Percentiles rank a stretch among this genome's conserved stretches.
Conservation (phyloP, 2,113 vertebrate genomes). For the Corapipo altera region DNA sequence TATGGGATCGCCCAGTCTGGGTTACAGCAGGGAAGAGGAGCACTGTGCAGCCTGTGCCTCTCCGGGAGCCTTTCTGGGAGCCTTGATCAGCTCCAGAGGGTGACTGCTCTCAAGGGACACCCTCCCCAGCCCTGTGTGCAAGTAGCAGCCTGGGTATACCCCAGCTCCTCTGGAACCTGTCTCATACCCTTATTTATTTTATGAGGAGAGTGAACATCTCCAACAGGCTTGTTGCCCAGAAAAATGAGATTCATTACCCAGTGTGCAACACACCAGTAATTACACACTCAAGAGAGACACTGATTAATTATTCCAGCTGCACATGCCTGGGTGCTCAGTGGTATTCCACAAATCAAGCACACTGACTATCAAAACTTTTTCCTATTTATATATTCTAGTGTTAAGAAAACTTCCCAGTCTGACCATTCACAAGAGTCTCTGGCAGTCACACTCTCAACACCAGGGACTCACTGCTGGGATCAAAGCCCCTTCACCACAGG, state of each 20-base stretch:
- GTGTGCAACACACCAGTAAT: neutral
- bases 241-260: rapidly evolving
- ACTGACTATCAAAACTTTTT: neutral
- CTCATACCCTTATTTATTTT: neutral
- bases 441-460: neutral
- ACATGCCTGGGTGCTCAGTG: neutral
- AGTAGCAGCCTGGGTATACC: too few relatives aligned
- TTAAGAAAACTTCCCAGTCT: neutral
- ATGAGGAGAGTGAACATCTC: neutral
- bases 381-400: too few relatives aligned
- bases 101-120: neutral
- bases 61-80: neutral
- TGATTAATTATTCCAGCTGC: neutral
- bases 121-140: rapidly evolving
- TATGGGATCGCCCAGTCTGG: rapidly evolving
- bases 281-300: neutral
- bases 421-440: neutral
- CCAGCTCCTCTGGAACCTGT: neutral
- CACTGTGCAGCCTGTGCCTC: rapidly evolving
- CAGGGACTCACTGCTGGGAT: neutral
- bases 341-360: neutral
- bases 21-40: too few relatives aligned
- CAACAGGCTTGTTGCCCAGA: neutral
- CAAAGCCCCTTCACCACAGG: rapidly evolving
- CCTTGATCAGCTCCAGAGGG: rapidly evolving